Conservation (phyloP, 2,888 invertebrate species). For the Dioctria rufipes region DNA sequence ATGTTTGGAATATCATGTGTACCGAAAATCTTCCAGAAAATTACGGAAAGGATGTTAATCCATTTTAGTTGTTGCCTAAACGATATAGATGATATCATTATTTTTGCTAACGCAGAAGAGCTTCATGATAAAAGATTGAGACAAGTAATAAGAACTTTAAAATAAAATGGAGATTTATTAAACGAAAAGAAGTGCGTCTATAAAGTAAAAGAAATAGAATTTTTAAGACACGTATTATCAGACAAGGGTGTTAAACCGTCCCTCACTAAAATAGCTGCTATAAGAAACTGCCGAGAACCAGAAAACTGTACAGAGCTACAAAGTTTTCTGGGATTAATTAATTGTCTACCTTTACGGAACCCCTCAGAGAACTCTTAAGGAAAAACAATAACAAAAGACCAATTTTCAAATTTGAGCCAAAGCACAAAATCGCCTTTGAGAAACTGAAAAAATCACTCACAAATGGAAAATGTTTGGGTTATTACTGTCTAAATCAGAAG, state of each 20-base stretch:
- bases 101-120: background rate
- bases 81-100: constrained; percentile 67
- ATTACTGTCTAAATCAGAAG: constrained; percentile 62
- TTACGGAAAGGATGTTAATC: constrained; percentile 65
- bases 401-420: too few relatives aligned
- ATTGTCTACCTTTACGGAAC: too few relatives aligned
- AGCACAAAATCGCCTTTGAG: background rate
- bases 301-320: too few relatives aligned
- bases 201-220: constrained; percentile 58
- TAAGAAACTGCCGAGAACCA: too few relatives aligned
- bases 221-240: constrained; percentile 64
- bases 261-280: too few relatives aligned
- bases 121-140: too few relatives aligned
- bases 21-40: constrained; percentile 70
- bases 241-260: constrained; percentile 61
- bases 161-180: background rate
- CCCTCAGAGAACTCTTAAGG: too few relatives aligned
- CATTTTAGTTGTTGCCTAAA: constrained; percentile 65
- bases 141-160: background rate
- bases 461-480: constrained; percentile 60
- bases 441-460: constrained; percentile 1
- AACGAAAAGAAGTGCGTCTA: background rate
- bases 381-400: too few relatives aligned
- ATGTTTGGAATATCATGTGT: constrained; percentile 69
- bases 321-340: too few relatives aligned